Percentiles rank a stretch among this genome's conserved stretches.
These are phyloP conservation scores for Notarius lentiginosus DNA, from an alignment of 2,113 vertebrate genomes.

Conservation along the genomic window DNA sequence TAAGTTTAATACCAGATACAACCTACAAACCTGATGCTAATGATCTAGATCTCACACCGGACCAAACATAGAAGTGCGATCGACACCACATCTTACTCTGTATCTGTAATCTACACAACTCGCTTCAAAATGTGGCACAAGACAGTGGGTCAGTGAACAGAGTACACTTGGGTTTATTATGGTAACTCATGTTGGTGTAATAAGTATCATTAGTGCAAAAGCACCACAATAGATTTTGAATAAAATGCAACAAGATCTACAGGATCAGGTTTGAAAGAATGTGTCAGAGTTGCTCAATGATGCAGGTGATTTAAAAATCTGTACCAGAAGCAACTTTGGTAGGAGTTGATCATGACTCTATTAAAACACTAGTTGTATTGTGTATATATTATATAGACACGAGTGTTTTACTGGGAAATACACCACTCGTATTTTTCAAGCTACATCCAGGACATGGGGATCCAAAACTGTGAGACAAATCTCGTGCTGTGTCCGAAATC, in stretches of 20 bases:
- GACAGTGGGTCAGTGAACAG: background rate
- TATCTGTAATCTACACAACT: background rate
- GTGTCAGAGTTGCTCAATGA: background rate
- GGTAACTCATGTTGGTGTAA: background rate
- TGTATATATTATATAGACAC: too few species aligned
- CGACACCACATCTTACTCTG: background rate
- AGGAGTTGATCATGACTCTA: background rate
- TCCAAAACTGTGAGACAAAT: too few species aligned
- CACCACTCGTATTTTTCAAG: too few species aligned
- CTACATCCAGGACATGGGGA: too few species aligned
- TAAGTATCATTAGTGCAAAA: background rate
- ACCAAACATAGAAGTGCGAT: background rate
- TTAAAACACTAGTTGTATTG: background rate
- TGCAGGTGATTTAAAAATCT: background rate
- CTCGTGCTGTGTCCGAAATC: too few species aligned
- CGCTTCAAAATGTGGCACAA: background rate
- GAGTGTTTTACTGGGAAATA: too few species aligned
- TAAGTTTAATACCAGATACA: background rate
- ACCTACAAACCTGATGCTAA: background rate
- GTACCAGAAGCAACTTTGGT: background rate
- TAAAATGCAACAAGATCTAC: background rate
- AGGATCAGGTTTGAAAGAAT: background rate
- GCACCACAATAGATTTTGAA: background rate
- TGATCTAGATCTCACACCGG: background rate
- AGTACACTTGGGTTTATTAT: background rate